Evolutionary conservation across 2,888 invertebrate species (phyloP).

Genomic region (Platycheirus rosarum): DNA sequence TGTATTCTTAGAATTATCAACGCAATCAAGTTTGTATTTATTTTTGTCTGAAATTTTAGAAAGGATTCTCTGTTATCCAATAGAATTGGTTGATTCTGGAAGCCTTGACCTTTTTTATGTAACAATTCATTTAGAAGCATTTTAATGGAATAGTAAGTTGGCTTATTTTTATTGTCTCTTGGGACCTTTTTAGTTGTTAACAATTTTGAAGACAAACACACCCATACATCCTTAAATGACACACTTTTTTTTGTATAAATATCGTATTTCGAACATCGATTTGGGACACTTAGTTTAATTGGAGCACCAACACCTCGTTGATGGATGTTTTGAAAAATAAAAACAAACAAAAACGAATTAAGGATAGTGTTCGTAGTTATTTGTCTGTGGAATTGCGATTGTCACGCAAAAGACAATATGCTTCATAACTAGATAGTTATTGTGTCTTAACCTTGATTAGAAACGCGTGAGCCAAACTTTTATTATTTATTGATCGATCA

Average conservation of each 20-base stretch:
- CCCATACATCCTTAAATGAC: too few relatives aligned
- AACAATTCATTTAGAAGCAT: too few relatives aligned
- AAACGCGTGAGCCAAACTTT: constrained; percentile 41
- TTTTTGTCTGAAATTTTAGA: not conserved
- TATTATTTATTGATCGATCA: constrained; percentile 16
- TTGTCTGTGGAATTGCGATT: constrained; percentile 44
- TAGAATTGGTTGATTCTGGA: not conserved
- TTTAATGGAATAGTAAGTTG: too few relatives aligned
- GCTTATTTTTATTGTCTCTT: too few relatives aligned
- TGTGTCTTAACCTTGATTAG: constrained; percentile 44
- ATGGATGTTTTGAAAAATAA: constrained; percentile 25
- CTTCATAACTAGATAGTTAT: constrained; percentile 39
- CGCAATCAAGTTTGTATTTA: not conserved
- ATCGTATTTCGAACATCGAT: not conserved
- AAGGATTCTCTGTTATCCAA: not conserved
- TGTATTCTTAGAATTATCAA: not conserved
- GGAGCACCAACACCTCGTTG: not conserved
- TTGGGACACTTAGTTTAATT: constrained; percentile 21
- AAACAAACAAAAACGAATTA: constrained; percentile 23
- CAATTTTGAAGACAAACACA: too few relatives aligned
- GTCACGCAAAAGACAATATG: constrained; percentile 48
- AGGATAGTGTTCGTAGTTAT: constrained; percentile 39
- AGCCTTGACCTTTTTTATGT: constrained; percentile 8
- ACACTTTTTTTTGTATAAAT: too few relatives aligned
- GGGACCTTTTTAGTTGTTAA: too few relatives aligned